phyloP scores from a whole-genome alignment of 2,888 invertebrate genomes.

The Caenorhabditis becei region DNA sequence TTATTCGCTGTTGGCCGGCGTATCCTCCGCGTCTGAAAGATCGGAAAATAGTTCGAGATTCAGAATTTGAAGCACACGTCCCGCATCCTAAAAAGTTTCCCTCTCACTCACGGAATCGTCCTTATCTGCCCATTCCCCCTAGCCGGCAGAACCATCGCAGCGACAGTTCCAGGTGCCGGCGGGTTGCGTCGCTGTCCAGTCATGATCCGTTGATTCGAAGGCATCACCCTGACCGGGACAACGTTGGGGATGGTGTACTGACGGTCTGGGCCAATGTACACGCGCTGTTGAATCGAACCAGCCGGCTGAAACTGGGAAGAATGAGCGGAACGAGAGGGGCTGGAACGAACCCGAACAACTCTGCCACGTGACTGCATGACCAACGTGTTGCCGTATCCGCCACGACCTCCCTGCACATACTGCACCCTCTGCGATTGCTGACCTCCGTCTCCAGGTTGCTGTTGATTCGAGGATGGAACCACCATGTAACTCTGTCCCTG shows the following conservation, averaged over 20 bases:
- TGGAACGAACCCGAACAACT: slow-evolving; percentile 24
- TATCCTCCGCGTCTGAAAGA: slow-evolving; percentile 42
- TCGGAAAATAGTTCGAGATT: no score
- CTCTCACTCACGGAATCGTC: slow-evolving; percentile 39
- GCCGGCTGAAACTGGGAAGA: slow-evolving; percentile 20
- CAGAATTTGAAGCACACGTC: no score
- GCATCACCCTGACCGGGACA: slow-evolving; percentile 50
- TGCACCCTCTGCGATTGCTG: slow-evolving; percentile 30
- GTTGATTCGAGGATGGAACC: not conserved
- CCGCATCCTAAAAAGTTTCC: no score
- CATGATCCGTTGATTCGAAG: slow-evolving; percentile 34
- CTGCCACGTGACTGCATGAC: slow-evolving; percentile 32
- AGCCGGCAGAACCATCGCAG: slow-evolving; percentile 55
- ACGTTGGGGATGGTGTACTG: slow-evolving; percentile 22
- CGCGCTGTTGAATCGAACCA: slow-evolving; percentile 15
- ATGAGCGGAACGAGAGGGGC: not conserved
- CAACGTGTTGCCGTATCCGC: slow-evolving; percentile 22
- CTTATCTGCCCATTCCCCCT: slow-evolving; percentile 35
- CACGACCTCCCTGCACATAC: slow-evolving; percentile 23
- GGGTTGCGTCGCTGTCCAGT: slow-evolving; percentile 21
- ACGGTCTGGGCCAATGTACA: slow-evolving; percentile 15
- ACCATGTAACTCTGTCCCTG: slow-evolving; percentile 40
- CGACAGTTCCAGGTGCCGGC: slow-evolving; percentile 55
- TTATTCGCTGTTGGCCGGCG: slow-evolving; percentile 34
- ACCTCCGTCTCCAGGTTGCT: slow-evolving; percentile 4